Conservation (phyloP, 2,888 invertebrate species). For the Ommatoiulus sabulosus region DNA sequence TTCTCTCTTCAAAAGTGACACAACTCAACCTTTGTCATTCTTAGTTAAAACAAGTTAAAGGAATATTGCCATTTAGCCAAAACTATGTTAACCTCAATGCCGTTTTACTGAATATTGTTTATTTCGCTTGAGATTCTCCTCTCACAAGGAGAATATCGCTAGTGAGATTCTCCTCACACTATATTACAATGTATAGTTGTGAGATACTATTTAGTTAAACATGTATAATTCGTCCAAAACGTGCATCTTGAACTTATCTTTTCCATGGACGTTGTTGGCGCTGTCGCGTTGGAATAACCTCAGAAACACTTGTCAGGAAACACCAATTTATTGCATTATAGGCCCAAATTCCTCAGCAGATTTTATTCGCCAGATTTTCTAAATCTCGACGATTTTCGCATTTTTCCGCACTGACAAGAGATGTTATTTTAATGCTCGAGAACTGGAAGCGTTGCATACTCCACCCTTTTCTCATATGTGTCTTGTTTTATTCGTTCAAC, state of each 20-base stretch:
- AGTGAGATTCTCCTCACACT: too few species aligned
- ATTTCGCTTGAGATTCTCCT: too few species aligned
- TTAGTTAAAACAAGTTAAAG: too few species aligned
- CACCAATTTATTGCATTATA: neutral
- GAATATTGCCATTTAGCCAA: too few species aligned
- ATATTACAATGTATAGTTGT: too few species aligned
- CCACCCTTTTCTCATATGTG: neutral
- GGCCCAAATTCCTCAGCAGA: neutral
- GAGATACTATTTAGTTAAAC: neutral
- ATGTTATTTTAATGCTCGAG: neutral
- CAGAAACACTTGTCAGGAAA: neutral
- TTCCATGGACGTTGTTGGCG: neutral
- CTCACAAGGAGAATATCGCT: too few species aligned
- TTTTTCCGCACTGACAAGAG: neutral
- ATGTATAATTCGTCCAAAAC: neutral
- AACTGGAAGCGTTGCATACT: neutral
- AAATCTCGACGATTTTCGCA: neutral
- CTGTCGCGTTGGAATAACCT: neutral
- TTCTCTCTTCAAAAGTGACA: too few species aligned
- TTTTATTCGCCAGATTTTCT: constrained; percentile 16
- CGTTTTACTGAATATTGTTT: too few species aligned
- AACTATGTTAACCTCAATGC: too few species aligned
- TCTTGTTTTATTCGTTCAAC: constrained; percentile 22
- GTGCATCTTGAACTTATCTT: neutral
- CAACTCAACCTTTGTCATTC: too few species aligned